Evolutionary conservation across 2,797 vertebrate genomes (phyloP), one percentile per base, ranked within the genome.

Genomic region (Dendrocincla fuliginosa): DNA sequence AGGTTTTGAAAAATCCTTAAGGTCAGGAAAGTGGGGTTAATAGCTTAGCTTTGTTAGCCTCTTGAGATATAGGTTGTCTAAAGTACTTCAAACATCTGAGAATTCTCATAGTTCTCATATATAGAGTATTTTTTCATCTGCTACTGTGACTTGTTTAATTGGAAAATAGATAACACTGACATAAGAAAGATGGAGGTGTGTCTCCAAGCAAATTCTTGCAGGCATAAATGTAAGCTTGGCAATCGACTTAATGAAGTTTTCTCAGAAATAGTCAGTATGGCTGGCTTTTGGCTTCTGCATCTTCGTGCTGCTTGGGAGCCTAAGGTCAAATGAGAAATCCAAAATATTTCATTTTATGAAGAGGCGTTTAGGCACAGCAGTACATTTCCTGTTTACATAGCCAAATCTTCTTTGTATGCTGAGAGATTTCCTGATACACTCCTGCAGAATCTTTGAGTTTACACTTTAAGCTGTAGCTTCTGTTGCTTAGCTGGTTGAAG

Each of bases 351-450:
- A 37, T 85, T 83, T 89, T 85, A 57, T 91, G 84, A 86, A 74
- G 81, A 71, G 74, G 73, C 37, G 13, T 94, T 59, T 61, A 92
- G 41, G 61, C 84, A 70, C 47, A 87, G 87, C 77, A 89, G 69
- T 90, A 64, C n/a, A 35, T 77, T 97, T 96, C 93, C 93, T 97
- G 92, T 93, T 96, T 97, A 96, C 42, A 19, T 42, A 86, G 22
- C 52, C 61, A 68, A 44, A 90, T 90, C 79, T 91, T 78, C 52
- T 64, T 94, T 79, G 71, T 94, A 37, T 74, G 74, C 56, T 39
- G 70, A 49, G 77, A 85, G 61, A 70, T 84, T 90, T 92, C 73
- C 63, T 70, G 70, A 77, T 79, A 33, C 1, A 6, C n/a, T 86
- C 25, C 5, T 24, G 27, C 32, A 79, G 80, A 39, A 56, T 65